Conservation (phyloP, 1,140 invertebrate genomes). For the Drosophila kikkawai region DNA sequence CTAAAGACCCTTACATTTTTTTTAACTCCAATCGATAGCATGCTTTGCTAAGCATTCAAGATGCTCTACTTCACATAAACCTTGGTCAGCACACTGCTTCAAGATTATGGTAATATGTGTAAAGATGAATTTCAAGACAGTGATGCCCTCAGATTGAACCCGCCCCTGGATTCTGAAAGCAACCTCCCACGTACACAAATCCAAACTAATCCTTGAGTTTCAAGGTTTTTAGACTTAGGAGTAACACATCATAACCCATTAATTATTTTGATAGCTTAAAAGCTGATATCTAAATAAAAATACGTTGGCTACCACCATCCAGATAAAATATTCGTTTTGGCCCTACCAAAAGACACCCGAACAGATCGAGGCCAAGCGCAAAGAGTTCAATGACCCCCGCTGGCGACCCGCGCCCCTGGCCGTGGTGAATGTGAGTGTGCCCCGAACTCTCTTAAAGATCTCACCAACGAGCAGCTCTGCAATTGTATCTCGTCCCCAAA, state of each 20-base stretch:
- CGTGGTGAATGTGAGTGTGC: slow-evolving; percentile 88
- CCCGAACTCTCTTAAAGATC: slow-evolving; percentile 26
- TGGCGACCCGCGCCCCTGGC: slow-evolving; percentile 87
- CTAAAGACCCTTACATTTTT: neutral
- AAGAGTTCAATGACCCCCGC: slow-evolving; percentile 87
- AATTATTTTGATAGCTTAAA: neutral
- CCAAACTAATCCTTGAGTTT: too few species aligned
- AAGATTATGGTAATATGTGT: too few species aligned
- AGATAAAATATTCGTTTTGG: slow-evolving; percentile 89
- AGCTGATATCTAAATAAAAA: neutral
- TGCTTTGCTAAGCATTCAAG: neutral
- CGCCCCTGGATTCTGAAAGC: too few species aligned
- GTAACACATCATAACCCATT: slow-evolving; percentile 5
- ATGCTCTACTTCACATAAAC: neutral
- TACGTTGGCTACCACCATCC: slow-evolving; percentile 37
- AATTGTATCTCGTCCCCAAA: slow-evolving; percentile 47
- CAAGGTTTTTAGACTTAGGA: neutral
- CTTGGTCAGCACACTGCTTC: too few species aligned
- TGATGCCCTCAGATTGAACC: neutral
- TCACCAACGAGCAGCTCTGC: slow-evolving; percentile 16
- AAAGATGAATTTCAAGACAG: neutral
- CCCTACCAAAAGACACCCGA: slow-evolving; percentile 87
- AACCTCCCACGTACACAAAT: too few species aligned
- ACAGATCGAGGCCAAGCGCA: slow-evolving; percentile 86
- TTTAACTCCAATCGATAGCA: neutral